These are phyloP conservation scores for Eublepharis macularius DNA, from an alignment of 2,113 vertebrate genomes.

Conservation along the genomic window DNA sequence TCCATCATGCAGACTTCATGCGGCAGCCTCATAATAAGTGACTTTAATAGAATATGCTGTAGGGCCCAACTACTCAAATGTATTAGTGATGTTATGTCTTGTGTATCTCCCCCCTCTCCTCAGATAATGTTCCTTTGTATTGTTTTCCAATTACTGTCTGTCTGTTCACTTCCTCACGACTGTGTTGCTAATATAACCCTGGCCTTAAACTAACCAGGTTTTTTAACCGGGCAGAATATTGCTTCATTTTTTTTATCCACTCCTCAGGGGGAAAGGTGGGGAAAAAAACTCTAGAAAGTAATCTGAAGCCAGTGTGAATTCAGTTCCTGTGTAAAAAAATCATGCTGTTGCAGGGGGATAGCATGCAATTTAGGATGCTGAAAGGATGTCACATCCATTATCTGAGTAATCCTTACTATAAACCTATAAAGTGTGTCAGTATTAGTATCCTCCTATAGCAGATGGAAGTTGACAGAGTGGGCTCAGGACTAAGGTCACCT, in stretches of 20 bases:
- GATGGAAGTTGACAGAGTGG: too few relatives aligned
- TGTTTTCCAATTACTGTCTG: not conserved
- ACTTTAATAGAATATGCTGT: not conserved
- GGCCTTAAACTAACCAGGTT: not conserved
- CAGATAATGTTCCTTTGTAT: not conserved
- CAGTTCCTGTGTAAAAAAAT: not conserved
- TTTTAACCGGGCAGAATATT: conserved; percentile 8
- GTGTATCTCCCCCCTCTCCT: not conserved
- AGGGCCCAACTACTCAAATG: not conserved
- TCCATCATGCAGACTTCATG: not conserved
- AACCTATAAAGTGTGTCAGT: not conserved
- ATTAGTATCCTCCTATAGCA: not conserved
- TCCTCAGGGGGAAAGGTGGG: too few relatives aligned
- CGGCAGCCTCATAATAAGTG: not conserved
- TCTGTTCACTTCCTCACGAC: not conserved
- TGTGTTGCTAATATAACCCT: not conserved
- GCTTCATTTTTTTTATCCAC: not conserved
- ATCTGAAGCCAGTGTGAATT: not conserved
- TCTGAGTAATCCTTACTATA: not conserved
- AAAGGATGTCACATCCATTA: not conserved
- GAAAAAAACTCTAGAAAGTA: not conserved
- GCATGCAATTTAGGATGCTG: not conserved
- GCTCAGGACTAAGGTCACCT: too few relatives aligned
- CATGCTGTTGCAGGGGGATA: not conserved
- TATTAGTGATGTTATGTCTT: not conserved